Evolutionary conservation across 2,797 vertebrate genomes (phyloP).

Genomic region (Sebastes miniatus): DNA sequence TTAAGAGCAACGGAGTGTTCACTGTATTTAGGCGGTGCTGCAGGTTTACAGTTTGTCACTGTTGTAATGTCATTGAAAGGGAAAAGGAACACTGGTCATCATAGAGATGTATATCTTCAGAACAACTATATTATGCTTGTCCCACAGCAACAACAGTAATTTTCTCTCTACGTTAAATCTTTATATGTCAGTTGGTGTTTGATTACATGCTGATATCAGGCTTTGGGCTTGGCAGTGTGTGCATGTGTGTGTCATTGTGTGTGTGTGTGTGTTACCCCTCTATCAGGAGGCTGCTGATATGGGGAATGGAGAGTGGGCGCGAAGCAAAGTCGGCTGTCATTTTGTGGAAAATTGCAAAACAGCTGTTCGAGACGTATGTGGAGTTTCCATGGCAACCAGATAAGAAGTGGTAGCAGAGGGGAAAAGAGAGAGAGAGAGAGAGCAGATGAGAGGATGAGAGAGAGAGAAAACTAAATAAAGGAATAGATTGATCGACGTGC

Average conservation of each 20-base stretch:
- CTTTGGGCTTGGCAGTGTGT: background rate
- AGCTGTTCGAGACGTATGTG: constrained; percentile 77
- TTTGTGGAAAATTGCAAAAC: constrained; percentile 71
- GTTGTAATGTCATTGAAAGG: background rate
- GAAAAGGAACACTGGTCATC: background rate
- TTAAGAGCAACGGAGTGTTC: background rate
- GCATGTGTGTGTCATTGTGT: background rate
- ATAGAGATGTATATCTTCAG: background rate
- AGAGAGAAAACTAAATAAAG: constrained; percentile 18
- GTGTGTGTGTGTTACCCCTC: background rate
- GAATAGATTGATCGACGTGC: background rate
- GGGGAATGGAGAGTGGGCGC: constrained; percentile 16
- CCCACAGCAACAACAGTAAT: background rate
- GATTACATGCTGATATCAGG: constrained; percentile 16
- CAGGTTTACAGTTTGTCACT: background rate
- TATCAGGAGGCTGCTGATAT: constrained; percentile 1
- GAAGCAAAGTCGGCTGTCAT: constrained; percentile 51
- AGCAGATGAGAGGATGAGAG: background rate
- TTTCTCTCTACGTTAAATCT: constrained; percentile 3
- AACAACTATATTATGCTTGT: background rate
- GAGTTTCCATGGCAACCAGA: constrained; percentile 80
- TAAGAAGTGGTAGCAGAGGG: constrained; percentile 27
- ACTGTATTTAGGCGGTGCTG: background rate
- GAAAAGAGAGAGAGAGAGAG: background rate
- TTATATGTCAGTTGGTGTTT: constrained; percentile 3